Evolutionary conservation across 2,888 invertebrate species (phyloP).

Genomic region (Drosophila histrio): DNA sequence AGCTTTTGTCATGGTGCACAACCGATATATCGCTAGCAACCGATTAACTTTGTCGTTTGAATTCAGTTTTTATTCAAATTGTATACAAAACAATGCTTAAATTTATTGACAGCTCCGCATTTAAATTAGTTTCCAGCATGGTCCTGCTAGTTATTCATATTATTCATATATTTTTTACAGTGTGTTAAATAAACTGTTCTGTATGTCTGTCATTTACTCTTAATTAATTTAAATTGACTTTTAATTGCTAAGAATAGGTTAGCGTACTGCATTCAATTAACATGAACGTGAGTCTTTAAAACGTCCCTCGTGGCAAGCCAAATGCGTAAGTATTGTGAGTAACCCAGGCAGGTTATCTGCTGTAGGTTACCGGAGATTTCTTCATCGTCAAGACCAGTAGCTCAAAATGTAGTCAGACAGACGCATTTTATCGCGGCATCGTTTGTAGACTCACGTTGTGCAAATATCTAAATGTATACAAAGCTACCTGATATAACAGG

Average conservation of each 20-base stretch:
- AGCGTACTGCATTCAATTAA: slow-evolving; percentile 27
- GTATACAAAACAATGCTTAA: not conserved
- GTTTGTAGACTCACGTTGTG: slow-evolving; percentile 79
- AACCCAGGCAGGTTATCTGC: slow-evolving; percentile 46
- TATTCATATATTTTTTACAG: not conserved
- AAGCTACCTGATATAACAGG: slow-evolving; percentile 7
- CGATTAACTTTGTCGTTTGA: slow-evolving; percentile 4
- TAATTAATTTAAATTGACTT: slow-evolving; percentile 60
- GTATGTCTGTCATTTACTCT: not conserved
- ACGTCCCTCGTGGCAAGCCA: slow-evolving; percentile 30
- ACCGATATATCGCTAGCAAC: slow-evolving; percentile 16
- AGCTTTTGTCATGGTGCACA: slow-evolving; percentile 21
- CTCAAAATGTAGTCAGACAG: slow-evolving; percentile 33
- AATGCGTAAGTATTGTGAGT: slow-evolving; percentile 6
- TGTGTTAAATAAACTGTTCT: not conserved
- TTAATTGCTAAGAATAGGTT: slow-evolving; percentile 1
- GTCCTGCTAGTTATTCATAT: too few species aligned
- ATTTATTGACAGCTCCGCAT: not conserved
- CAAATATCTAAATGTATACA: slow-evolving; percentile 59
- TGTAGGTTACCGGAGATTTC: slow-evolving; percentile 37
- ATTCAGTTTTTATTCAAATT: not conserved
- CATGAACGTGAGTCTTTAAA: not conserved
- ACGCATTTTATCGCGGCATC: slow-evolving; percentile 61
- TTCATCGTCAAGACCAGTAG: slow-evolving; percentile 41
- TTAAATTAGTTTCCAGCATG: not conserved